A percentile compares a stretch with the other conserved stretches of the same genome.
Conservation (phyloP, 2,113 vertebrate species). For the Polypterus bichir region DNA sequence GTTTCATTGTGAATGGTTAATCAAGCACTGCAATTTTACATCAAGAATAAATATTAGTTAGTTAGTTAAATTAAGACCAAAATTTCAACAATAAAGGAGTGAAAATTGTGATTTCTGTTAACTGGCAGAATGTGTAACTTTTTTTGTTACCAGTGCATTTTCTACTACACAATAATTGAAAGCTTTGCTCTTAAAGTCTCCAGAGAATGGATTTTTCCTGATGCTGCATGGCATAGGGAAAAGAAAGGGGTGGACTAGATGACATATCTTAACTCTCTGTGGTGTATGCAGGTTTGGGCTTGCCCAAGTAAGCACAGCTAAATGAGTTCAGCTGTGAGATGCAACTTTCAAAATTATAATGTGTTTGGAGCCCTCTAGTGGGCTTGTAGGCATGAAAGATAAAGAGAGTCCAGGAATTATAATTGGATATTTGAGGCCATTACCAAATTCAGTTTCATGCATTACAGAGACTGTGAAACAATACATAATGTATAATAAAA, state of each 20-base stretch:
- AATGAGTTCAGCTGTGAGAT: conserved; percentile 18
- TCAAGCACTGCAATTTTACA: too few species aligned
- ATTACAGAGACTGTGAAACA: too few species aligned
- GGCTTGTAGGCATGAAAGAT: not conserved
- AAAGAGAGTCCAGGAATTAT: not conserved
- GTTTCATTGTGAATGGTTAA: too few species aligned
- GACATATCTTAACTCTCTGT: conserved; percentile 18
- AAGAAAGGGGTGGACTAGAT: conserved; percentile 18
- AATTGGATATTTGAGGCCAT: not conserved
- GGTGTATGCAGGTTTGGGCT: conserved; percentile 48
- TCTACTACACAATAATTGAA: not conserved
- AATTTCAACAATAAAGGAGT: too few species aligned
- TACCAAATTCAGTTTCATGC: too few species aligned
- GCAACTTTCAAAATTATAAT: too few species aligned
- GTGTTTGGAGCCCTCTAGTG: conserved; percentile 17
- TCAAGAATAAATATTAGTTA: too few species aligned
- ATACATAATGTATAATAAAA: too few species aligned
- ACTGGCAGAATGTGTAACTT: too few species aligned
- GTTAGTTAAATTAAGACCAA: too few species aligned
- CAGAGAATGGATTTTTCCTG: conserved; percentile 10
- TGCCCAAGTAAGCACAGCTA: conserved; percentile 27
- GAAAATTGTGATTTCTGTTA: too few species aligned
- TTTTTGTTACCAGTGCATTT: too few species aligned
- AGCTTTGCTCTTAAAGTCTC: not conserved
- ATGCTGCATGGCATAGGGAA: conserved; percentile 14